Conservation (phyloP, 2,797 vertebrate genomes). For the Cyprinella venusta region DNA sequence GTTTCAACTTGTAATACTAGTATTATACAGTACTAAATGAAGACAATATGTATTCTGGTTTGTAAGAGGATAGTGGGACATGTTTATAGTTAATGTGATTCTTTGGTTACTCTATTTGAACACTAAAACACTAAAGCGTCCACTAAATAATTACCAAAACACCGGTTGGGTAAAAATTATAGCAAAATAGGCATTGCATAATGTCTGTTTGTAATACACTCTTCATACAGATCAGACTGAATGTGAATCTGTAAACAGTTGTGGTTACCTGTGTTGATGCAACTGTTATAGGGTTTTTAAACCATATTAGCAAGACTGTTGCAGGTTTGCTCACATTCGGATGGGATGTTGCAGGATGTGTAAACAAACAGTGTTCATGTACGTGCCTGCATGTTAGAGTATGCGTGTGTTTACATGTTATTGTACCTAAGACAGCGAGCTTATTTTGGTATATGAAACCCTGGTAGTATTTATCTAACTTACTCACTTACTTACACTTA, state of each 20-base stretch:
- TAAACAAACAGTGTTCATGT: slow-evolving; percentile 51
- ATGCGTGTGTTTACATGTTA: slow-evolving; percentile 26
- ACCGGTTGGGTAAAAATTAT: not conserved
- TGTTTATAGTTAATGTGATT: not conserved
- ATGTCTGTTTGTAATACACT: not conserved
- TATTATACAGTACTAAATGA: not conserved
- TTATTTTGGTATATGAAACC: slow-evolving; percentile 16
- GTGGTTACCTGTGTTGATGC: not conserved
- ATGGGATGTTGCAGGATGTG: slow-evolving; percentile 1
- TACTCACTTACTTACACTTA: no score
- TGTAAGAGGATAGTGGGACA: not conserved
- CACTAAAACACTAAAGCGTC: not conserved
- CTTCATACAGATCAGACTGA: not conserved
- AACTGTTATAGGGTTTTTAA: not conserved
- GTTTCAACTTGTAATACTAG: not conserved
- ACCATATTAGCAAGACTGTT: slow-evolving; percentile 7
- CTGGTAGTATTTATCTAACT: slow-evolving; percentile 23
- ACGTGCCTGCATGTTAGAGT: not conserved
- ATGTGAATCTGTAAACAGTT: not conserved
- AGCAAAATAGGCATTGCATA: not conserved
- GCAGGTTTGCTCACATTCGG: not conserved
- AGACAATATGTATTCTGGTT: not conserved
- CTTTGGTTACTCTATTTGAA: not conserved
- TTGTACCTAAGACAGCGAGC: not conserved
- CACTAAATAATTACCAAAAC: not conserved